A percentile compares a stretch with the other conserved stretches of the same genome.
Conservation (phyloP, 2,888 invertebrate species). For the Torymus aiolomorphi region DNA sequence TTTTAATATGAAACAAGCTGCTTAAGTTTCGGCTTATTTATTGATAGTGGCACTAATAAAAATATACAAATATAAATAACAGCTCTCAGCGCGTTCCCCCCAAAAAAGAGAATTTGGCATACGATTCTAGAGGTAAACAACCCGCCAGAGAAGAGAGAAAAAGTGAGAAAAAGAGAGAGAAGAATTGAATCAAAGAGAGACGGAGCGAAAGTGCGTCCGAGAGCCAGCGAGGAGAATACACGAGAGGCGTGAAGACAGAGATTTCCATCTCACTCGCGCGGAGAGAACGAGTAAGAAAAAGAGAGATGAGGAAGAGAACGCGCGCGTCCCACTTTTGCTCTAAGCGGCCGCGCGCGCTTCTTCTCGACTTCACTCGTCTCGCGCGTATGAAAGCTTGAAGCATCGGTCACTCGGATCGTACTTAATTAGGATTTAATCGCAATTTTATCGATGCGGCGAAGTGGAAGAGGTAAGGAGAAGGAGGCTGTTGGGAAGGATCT, state of each 20-base stretch:
- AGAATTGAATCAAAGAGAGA: not conserved
- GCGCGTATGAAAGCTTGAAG: not conserved
- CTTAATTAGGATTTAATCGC: not conserved
- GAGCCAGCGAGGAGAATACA: slow-evolving; percentile 9
- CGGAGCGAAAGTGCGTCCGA: slow-evolving; percentile 43
- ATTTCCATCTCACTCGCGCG: slow-evolving; percentile 28
- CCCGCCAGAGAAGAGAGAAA: too few species aligned
- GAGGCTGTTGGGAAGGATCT: too few species aligned
- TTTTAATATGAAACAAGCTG: too few species aligned
- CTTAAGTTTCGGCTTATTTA: too few species aligned
- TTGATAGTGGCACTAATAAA: too few species aligned
- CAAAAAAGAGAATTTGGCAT: too few species aligned
- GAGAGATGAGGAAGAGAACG: slow-evolving; percentile 15
- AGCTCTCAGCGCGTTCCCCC: too few species aligned
- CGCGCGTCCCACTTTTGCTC: slow-evolving; percentile 37
- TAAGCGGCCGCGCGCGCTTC: not conserved
- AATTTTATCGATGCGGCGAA: not conserved
- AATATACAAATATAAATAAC: too few species aligned
- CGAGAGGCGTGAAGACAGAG: slow-evolving; percentile 14
- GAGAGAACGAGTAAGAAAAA: not conserved
- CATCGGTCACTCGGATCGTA: not conserved
- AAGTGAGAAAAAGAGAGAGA: not conserved
- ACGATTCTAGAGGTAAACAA: too few species aligned
- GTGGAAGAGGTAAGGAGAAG: too few species aligned
- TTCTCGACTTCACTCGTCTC: not conserved